phyloP scores from a whole-genome alignment of 2,888 invertebrate species.

The Saturnia pavonia region DNA sequence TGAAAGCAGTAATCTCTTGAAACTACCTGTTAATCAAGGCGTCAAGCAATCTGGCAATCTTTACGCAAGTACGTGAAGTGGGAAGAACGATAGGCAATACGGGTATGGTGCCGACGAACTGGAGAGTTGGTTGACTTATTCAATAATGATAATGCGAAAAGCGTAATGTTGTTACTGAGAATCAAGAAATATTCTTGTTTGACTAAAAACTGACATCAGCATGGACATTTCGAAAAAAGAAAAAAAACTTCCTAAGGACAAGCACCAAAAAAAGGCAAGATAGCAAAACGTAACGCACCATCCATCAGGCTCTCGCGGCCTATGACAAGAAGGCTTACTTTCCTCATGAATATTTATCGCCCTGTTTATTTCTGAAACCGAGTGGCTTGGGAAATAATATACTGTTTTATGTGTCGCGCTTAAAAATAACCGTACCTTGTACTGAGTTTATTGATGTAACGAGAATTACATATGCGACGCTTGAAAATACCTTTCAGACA shows the following conservation, averaged over 20 bases:
- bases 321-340: slow-evolving; percentile 75
- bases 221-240: slow-evolving; percentile 13
- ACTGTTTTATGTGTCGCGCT: slow-evolving; percentile 49
- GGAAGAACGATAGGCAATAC: too few relatives aligned
- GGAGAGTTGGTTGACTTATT: too few relatives aligned
- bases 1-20: too few relatives aligned
- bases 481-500: slow-evolving; percentile 22
- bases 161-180: too few relatives aligned
- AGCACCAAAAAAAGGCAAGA: slow-evolving; percentile 37
- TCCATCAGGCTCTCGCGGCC: slow-evolving; percentile 73
- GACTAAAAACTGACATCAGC: neutral
- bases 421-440: slow-evolving; percentile 35
- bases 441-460: slow-evolving; percentile 33
- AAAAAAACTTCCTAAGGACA: slow-evolving; percentile 16
- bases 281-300: slow-evolving; percentile 57
- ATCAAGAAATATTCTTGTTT: neutral
- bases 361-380: slow-evolving; percentile 60
- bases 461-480: slow-evolving; percentile 31
- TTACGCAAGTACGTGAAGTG: too few relatives aligned
- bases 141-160: too few relatives aligned
- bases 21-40: too few relatives aligned
- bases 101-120: too few relatives aligned
- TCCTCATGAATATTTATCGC: slow-evolving; percentile 74
- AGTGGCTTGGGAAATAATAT: slow-evolving; percentile 51
- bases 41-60: too few relatives aligned